Percentiles rank a stretch among this genome's conserved stretches.
phyloP scores from a whole-genome alignment of 64 coral and sea anemone species.

The Orbicella faveolata region DNA sequence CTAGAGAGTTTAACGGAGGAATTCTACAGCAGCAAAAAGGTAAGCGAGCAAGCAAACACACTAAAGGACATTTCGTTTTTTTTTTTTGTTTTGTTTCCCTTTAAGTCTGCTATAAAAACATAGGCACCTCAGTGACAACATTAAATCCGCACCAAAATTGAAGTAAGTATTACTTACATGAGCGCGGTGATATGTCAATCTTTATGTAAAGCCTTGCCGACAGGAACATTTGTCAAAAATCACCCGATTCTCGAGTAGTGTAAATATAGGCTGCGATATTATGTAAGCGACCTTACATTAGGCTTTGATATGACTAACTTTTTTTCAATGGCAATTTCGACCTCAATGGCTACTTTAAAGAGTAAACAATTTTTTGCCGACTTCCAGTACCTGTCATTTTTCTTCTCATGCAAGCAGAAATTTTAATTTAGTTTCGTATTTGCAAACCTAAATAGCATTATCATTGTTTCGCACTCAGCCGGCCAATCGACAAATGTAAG shows the following conservation, averaged over 20 bases:
- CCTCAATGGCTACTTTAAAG: not conserved
- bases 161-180: not conserved
- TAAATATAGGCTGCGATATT: not conserved
- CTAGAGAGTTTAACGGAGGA: slow-evolving; percentile 7
- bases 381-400: not conserved
- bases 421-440: not conserved
- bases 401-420: not conserved
- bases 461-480: not conserved
- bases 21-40: not conserved
- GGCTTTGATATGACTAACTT: not conserved
- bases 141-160: not conserved
- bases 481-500: not conserved
- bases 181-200: not conserved
- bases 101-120: not conserved
- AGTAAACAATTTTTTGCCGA: not conserved
- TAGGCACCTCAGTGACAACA: not conserved
- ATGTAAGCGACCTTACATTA: not conserved
- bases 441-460: not conserved
- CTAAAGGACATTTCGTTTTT: not conserved
- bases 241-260: not conserved
- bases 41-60: not conserved
- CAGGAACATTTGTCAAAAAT: not conserved
- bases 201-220: not conserved
- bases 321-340: not conserved
- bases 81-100: not conserved